Evolutionary conservation across 2,888 invertebrate species (phyloP).

Genomic region (Drosophila cyrtoloma): DNA sequence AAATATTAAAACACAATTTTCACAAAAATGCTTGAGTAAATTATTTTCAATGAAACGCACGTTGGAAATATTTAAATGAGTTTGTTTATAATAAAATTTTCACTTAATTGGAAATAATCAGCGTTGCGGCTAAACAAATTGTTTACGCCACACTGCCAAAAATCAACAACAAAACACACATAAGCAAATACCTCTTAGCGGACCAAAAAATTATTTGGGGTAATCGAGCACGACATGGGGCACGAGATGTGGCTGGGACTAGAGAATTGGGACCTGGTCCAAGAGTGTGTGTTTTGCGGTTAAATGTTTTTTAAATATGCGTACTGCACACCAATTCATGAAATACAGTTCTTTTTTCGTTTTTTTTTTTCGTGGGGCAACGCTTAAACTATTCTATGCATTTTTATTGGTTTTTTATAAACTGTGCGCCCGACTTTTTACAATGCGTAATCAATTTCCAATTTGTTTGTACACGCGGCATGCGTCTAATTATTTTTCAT

Average conservation of each 20-base stretch:
- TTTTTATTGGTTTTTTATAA: conserved; percentile 70
- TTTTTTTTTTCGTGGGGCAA: conserved; percentile 6
- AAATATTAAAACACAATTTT: conserved; percentile 70
- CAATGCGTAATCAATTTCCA: conserved; percentile 21
- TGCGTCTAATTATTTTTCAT: conserved; percentile 69
- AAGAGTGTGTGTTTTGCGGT: conserved; percentile 20
- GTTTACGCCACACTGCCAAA: conserved; percentile 50
- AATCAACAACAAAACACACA: conserved; percentile 27
- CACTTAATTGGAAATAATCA: conserved; percentile 82
- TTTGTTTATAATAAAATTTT: conserved; percentile 82
- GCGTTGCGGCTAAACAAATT: conserved; percentile 65
- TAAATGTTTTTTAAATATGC: conserved; percentile 70
- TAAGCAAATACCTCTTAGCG: conserved; percentile 18
- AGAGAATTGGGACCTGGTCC: neutral
- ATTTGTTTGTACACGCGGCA: conserved; percentile 68
- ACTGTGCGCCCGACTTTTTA: conserved; percentile 25
- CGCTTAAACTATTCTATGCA: conserved; percentile 56
- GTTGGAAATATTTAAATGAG: conserved; percentile 76
- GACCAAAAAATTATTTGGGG: conserved; percentile 71
- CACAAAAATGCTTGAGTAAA: conserved; percentile 56
- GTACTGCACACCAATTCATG: conserved; percentile 12
- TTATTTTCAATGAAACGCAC: conserved; percentile 71
- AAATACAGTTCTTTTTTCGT: conserved; percentile 12
- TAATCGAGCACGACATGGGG: conserved; percentile 79
- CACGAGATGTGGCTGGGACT: conserved; percentile 39